Evolutionary conservation across 2,113 vertebrate species (phyloP).

Genomic region (Circaetus gallicus): DNA sequence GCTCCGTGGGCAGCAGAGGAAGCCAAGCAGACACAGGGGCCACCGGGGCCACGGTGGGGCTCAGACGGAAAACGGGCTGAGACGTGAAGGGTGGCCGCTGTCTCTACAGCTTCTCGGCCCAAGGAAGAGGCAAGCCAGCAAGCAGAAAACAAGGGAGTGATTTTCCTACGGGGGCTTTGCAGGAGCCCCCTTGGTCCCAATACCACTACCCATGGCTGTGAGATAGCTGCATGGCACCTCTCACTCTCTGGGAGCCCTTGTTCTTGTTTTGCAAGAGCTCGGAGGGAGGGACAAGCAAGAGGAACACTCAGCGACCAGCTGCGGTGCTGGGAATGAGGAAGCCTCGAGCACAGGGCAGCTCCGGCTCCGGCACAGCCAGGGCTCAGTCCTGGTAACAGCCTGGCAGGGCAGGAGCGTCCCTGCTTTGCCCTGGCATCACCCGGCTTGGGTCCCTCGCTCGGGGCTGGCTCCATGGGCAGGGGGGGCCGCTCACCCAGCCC

Average conservation of each 20-base stretch:
- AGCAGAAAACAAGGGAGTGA: not conserved
- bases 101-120: not conserved
- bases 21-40: not conserved
- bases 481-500: not conserved
- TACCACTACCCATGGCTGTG: not conserved
- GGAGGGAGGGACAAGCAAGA: not conserved
- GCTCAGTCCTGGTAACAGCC: not conserved
- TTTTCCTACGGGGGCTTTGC: not conserved
- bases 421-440: not conserved
- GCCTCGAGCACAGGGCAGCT: not conserved
- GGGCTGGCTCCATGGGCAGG: not conserved
- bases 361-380: not conserved
- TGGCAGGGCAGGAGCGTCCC: not conserved
- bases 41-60: not conserved
- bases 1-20: not conserved
- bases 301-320: not conserved
- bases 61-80: not conserved
- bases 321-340: not conserved
- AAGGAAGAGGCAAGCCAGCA: not conserved
- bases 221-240: not conserved
- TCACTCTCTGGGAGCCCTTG: not conserved
- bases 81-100: not conserved
- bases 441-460: rapidly evolving
- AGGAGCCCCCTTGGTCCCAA: not conserved
- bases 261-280: not conserved